Base-by-base conservation (phyloP, 2,888 invertebrate genomes). In the Zygogramma bicolorata region DNA sequence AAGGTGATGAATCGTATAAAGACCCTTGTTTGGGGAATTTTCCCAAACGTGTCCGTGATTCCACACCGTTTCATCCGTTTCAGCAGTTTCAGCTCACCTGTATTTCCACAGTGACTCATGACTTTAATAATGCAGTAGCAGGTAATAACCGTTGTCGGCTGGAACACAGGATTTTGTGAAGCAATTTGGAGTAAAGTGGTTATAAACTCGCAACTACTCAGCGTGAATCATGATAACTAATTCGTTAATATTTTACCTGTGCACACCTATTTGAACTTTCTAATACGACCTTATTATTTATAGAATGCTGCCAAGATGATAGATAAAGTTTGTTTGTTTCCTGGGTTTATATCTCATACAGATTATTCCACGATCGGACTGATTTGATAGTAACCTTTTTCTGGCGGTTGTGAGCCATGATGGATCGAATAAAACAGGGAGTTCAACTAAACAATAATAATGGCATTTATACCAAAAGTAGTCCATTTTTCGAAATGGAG, bases 31-130 rank as follows among this genome's bases (percentile, higher is more conserved):
- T 68, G 53, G 73, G 75, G 70, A 75, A 75, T 73, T 74, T 73
- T 71, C 62, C 53, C 75, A 63, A n/a, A 71, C 72, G 71, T 73
- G 70, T 77, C 77, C 81, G 81, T 81, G 81, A 81, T 80, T 77
- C 77, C 68, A 72, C 72, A 75, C 75, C 80, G 80, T 81, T 71
- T 67, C 71, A 42, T 61, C 62, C 61, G 57, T 65, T 69, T 60
- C 68, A 69, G 63, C 65, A 68, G 73, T 78, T 74, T 78, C 77
- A 73, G 71, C 75, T 79, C 81, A 81, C 81, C 80, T 79, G 80
- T 77, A 80, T 81, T 81, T 81, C 81, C 81, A 80, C 78, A 46
- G 81, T 81, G 81, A 81, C 77, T 81, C 81, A 81, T 81, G 80
- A 81, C 75, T 71, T 81, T 79, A 81, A 81, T 81, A 81, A 81